These are phyloP conservation scores for Meloidogyne chitwoodi DNA, from an alignment of 1,140 invertebrate species.

Conservation along the genomic window DNA sequence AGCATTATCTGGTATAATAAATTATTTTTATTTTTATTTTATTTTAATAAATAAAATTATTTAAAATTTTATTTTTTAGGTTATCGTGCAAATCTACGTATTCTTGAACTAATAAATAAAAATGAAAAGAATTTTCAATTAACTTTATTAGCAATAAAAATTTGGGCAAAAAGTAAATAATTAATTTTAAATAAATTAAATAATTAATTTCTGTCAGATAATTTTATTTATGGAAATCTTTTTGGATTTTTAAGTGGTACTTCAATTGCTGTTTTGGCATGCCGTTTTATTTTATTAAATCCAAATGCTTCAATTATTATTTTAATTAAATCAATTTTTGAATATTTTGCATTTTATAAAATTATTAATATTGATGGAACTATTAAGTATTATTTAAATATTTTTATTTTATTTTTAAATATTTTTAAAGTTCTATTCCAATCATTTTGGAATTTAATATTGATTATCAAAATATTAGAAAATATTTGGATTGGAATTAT, in stretches of 20 bases:
- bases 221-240: conserved; percentile 8
- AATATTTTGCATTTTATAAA: background rate
- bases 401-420: too few species aligned
- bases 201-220: background rate
- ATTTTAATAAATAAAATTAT: background rate
- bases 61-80: background rate
- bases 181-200: too few species aligned
- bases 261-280: background rate
- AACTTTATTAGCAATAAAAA: background rate
- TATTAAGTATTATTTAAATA: background rate
- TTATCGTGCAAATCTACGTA: background rate
- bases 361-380: background rate
- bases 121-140: background rate
- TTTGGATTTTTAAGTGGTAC: conserved; percentile 2
- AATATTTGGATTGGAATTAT: background rate
- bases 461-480: background rate
- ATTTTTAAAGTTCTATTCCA: background rate
- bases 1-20: background rate
- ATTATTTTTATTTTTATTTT: too few species aligned
- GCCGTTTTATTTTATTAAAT: background rate
- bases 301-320: background rate
- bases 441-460: background rate
- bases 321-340: background rate
- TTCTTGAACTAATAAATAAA: background rate
- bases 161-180: background rate